Base-by-base conservation (phyloP, 1,140 invertebrate species). In the Heliothis virescens region DNA sequence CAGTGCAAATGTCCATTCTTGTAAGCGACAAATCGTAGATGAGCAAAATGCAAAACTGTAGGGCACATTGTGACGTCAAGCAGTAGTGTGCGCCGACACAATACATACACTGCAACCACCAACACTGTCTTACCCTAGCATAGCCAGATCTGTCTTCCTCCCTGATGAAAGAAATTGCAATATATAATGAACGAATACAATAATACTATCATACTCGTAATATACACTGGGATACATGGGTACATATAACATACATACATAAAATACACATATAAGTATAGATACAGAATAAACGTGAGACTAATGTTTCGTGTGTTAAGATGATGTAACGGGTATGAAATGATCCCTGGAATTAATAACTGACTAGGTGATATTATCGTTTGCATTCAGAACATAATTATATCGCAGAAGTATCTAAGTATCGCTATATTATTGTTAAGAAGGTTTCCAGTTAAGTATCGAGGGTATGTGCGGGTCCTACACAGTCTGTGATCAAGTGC, bases 81-180 rank as follows among this genome's bases (percentile, higher is more conserved):
- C 88, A 86, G 75, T 85, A 65, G 81, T 84, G 41, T 80, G 79
- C 86, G 89, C 85, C 89, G 79, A 82, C 86, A 90, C 88, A 88
- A 86, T 79, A 88, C 89, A 91, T 89, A 93, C 91, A 92, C 87
- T 89, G 86, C 90, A 92, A 86, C 89, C 91, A 92, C 79, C 83
- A 92, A 94, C 91, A 92, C 91, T 88, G 77, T 93, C 94, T 93
- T 95, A 93, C 92, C 93, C 94, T 94, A 93, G 87, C 92, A 94
- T 92, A 95, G 91, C 93, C 93, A 86, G 89, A 92, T 88, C 92
- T 94, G 91, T 94, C 94, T 92, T 95, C 92, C 93, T 94, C 94
- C 92, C 94, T 94, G 92, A 95, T 95, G 90, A 95, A 94, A 92
- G 90, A 94, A 93, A 94, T 91, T 85, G 80, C 53, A 85, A 88